Percentiles rank a stretch among this genome's conserved stretches.
phyloP scores from a whole-genome alignment of 2,888 invertebrate species.

The Melieria omissa region DNA sequence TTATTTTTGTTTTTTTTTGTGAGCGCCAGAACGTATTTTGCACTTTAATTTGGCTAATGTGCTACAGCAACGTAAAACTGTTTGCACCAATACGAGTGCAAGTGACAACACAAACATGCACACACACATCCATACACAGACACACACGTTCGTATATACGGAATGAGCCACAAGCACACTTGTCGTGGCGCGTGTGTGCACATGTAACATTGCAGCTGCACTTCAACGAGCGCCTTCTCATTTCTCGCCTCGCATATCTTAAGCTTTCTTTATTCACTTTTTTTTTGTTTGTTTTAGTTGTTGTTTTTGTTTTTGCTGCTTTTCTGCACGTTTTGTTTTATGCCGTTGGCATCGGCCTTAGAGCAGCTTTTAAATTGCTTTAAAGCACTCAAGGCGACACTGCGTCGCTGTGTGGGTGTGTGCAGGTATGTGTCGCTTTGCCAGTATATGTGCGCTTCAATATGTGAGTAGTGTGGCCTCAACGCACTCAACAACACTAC shows the following conservation, averaged over 20 bases:
- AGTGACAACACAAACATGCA: constrained; percentile 22
- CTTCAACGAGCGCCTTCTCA: constrained; percentile 13
- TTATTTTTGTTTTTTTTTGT: constrained; percentile 1
- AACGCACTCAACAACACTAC: not conserved
- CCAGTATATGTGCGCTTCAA: not conserved
- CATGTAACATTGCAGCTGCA: constrained; percentile 16
- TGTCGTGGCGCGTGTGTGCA: not conserved
- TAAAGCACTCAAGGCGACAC: constrained; percentile 17
- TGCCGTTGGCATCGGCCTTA: constrained; percentile 32
- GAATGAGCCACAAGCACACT: not conserved
- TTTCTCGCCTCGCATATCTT: constrained; percentile 10
- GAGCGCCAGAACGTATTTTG: not conserved
- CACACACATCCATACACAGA: not conserved
- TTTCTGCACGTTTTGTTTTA: constrained; percentile 28
- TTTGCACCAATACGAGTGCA: constrained; percentile 28
- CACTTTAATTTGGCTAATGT: constrained; percentile 39
- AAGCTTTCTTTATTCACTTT: constrained; percentile 17
- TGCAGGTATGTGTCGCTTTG: not conserved
- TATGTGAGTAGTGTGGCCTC: not conserved
- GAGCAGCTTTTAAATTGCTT: constrained; percentile 32
- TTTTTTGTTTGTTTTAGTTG: not conserved
- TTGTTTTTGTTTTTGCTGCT: constrained; percentile 11
- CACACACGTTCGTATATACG: not conserved
- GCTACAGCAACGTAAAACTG: constrained; percentile 24
- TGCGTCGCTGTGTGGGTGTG: not conserved